phyloP scores from a whole-genome alignment of 1,140 invertebrate species.

The Conus ventricosus region DNA sequence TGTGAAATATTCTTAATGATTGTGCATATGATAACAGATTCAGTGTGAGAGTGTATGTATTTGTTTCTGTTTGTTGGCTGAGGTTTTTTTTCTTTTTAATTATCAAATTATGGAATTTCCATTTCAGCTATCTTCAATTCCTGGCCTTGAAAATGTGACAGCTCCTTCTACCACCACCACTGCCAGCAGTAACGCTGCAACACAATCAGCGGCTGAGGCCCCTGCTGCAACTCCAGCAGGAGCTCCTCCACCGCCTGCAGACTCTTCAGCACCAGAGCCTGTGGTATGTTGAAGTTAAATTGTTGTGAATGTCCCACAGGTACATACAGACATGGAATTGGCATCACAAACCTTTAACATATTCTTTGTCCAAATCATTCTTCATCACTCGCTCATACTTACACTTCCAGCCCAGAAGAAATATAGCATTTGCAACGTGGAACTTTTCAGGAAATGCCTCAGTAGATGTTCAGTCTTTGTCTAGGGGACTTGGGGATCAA shows the following conservation, averaged over 20 bases:
- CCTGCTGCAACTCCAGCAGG: conserved; percentile 39
- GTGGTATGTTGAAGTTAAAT: not conserved
- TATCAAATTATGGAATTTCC: too few relatives aligned
- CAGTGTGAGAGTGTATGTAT: not conserved
- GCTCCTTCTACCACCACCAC: conserved; percentile 48
- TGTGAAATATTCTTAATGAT: too few relatives aligned
- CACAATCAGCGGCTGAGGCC: conserved; percentile 32
- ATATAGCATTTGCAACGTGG: too few relatives aligned
- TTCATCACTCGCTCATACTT: too few relatives aligned
- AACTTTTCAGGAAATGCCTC: too few relatives aligned
- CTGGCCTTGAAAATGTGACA: conserved; percentile 78
- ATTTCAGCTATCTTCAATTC: conserved; percentile 85
- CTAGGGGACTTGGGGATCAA: too few relatives aligned
- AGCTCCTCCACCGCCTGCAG: conserved; percentile 22
- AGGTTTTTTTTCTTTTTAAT: not conserved
- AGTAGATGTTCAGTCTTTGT: too few relatives aligned
- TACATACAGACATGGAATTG: not conserved
- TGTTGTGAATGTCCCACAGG: not conserved
- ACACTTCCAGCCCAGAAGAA: too few relatives aligned
- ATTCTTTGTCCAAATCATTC: too few relatives aligned
- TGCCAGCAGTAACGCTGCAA: conserved; percentile 39
- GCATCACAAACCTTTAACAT: too few relatives aligned
- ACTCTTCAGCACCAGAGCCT: conserved; percentile 17
- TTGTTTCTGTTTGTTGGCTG: not conserved
- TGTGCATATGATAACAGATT: too few relatives aligned